These are phyloP conservation scores for Pseudonaja textilis DNA, from an alignment of 2,113 vertebrate genomes.

Conservation along the genomic window DNA sequence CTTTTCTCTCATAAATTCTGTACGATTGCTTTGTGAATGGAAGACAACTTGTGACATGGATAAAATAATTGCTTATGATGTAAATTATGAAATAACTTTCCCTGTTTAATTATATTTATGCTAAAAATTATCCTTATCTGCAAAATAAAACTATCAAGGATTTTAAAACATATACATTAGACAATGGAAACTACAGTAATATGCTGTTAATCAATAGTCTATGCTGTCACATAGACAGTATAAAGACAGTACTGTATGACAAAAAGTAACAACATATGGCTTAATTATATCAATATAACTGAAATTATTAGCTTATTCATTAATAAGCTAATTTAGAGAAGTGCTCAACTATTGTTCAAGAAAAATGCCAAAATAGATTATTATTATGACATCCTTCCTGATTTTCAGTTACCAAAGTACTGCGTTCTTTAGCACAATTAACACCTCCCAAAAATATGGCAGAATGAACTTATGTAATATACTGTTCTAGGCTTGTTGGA, in stretches of 20 bases:
- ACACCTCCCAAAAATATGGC: background rate
- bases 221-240: conserved; percentile 9
- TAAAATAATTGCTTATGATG: conserved; percentile 19
- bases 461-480: background rate
- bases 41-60: background rate
- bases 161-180: background rate
- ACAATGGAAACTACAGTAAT: background rate
- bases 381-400: conserved; percentile 4
- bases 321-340: background rate
- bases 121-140: background rate
- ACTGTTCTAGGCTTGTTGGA: background rate
- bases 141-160: background rate
- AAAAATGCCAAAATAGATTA: background rate
- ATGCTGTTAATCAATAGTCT: background rate
- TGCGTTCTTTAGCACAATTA: conserved; percentile 4
- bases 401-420: background rate
- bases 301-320: conserved; percentile 8
- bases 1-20: background rate
- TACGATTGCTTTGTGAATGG: background rate
- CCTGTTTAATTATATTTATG: background rate
- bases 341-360: background rate
- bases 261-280: background rate
- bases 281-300: background rate
- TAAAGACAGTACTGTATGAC: background rate
- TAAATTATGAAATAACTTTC: background rate